A percentile compares a stretch with the other conserved stretches of the same genome.
phyloP scores from a whole-genome alignment of 2,113 vertebrate species.

The Sturnira hondurensis region DNA sequence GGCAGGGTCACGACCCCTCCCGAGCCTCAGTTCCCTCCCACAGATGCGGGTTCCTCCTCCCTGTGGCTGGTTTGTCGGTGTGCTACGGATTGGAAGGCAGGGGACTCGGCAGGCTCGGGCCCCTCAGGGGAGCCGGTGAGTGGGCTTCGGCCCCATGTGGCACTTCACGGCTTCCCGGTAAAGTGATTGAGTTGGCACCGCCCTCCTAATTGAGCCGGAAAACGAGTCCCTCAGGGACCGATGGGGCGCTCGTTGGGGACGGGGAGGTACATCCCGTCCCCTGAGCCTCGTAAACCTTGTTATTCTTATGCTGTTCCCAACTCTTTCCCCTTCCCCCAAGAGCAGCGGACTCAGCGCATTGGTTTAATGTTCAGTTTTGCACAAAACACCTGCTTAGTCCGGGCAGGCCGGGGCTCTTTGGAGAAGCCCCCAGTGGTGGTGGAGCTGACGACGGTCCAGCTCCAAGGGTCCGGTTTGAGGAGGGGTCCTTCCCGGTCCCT shows the following conservation, averaged over 20 bases:
- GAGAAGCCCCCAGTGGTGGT: background rate
- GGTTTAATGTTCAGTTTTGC: background rate
- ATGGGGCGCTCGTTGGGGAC: fast-evolving
- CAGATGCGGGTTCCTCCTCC: background rate
- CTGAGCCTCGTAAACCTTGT: background rate
- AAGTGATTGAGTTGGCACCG: fast-evolving
- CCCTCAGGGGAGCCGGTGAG: background rate
- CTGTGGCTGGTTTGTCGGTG: fast-evolving
- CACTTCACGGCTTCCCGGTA: background rate
- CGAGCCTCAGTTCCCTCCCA: fast-evolving
- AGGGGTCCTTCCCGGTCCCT: fast-evolving
- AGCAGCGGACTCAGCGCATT: background rate
- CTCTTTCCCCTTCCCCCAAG: no score
- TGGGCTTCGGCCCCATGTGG: background rate
- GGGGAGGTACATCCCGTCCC: background rate
- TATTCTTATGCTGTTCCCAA: background rate
- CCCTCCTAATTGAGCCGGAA: background rate
- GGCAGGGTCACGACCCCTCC: background rate
- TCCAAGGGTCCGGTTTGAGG: background rate
- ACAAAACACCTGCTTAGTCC: background rate
- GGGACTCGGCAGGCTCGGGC: fast-evolving
- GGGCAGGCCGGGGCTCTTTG: background rate
- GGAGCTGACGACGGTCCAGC: fast-evolving
- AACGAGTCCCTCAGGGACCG: background rate
- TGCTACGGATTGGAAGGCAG: background rate